These are phyloP conservation scores for Eulimnadia texana DNA, from an alignment of 1,140 invertebrate genomes.

Conservation along the genomic window DNA sequence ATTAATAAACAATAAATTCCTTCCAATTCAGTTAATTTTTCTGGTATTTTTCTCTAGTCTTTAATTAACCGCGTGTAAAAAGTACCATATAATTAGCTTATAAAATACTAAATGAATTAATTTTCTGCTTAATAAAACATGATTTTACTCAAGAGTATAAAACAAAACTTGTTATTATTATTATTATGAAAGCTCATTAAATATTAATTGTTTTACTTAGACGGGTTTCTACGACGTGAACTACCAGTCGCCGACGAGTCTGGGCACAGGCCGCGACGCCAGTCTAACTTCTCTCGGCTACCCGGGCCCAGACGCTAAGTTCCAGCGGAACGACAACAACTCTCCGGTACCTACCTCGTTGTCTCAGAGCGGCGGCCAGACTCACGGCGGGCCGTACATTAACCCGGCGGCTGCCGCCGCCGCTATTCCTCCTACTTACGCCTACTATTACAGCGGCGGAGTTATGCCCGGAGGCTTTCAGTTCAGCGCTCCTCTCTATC, in stretches of 20 bases:
- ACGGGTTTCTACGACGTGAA: slow-evolving; percentile 49
- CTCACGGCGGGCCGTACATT: slow-evolving; percentile 32
- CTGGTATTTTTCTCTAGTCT: too few relatives aligned
- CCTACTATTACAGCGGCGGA: slow-evolving; percentile 48
- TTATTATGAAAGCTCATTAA: too few relatives aligned
- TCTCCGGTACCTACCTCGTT: slow-evolving; percentile 60
- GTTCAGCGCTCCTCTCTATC: slow-evolving; percentile 45
- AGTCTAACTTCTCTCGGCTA: slow-evolving; percentile 53
- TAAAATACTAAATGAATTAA: too few relatives aligned
- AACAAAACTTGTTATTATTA: too few relatives aligned
- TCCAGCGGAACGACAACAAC: slow-evolving; percentile 64
- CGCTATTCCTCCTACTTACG: slow-evolving; percentile 45
- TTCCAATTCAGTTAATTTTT: too few relatives aligned
- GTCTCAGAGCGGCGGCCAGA: slow-evolving; percentile 44
- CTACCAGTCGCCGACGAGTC: slow-evolving; percentile 44
- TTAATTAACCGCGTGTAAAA: too few relatives aligned
- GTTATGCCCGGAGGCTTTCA: slow-evolving; percentile 52
- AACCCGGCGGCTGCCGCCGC: slow-evolving; percentile 36
- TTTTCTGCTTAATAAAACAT: too few relatives aligned
- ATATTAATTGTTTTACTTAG: slow-evolving; percentile 25
- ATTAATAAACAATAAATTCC: too few relatives aligned
- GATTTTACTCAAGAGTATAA: too few relatives aligned
- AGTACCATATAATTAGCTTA: too few relatives aligned
- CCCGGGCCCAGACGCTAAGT: slow-evolving; percentile 56
- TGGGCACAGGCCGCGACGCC: slow-evolving; percentile 43